Base-by-base conservation (phyloP, 1,140 invertebrate species). In the Tetragonula clypearis region DNA sequence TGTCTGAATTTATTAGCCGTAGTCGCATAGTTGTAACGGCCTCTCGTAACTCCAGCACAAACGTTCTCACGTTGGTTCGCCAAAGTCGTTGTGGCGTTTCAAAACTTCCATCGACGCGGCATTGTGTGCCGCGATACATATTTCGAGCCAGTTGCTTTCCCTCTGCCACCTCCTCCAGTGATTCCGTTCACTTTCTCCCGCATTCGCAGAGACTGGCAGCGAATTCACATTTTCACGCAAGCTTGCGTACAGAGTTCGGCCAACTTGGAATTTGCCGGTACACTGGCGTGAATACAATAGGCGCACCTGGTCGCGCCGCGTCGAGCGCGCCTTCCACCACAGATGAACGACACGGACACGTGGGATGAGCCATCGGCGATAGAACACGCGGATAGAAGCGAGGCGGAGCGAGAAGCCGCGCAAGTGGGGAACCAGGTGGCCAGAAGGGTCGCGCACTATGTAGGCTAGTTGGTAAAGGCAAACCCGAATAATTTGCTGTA, bases 401-500 rank as follows among this genome's bases (percentile, higher is more conserved):
- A 30, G 65, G 49, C 19, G 55, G 72, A 49, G 19, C n/a, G 66
- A 75, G 62, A 35, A 56, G 73, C 26, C 53, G 5, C 73, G 49
- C 49, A 41, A 5, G 30, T 79, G 72, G 84, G 53, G 86, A 79
- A 85, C 17, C 68, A 74, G 80, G 68, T 81, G 56, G 81, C 84
- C 87, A 78, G 56, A 69, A 77, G 87, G 75, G 86, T 72, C 65
- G 30, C 56, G 72, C 56, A 60, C 65, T 83, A 86, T 79, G 84
- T 80, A 85, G 87, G 79, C 82, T 79, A 87, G 88, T 91, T 87
- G 91, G 91, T 88, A 87, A 91, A 91, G 88, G 90, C 87, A 91
- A 91, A 91, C 90, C 86, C 86, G 90, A 87, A 92, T 91, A 92
- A 92, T 93, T 93, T 92, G 87, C 91, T 86, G 88, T 92, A 92